Percentiles rank a stretch among this genome's conserved stretches.
Conservation (phyloP, 2,888 invertebrate genomes). For the Onthophagus sagittarius region DNA sequence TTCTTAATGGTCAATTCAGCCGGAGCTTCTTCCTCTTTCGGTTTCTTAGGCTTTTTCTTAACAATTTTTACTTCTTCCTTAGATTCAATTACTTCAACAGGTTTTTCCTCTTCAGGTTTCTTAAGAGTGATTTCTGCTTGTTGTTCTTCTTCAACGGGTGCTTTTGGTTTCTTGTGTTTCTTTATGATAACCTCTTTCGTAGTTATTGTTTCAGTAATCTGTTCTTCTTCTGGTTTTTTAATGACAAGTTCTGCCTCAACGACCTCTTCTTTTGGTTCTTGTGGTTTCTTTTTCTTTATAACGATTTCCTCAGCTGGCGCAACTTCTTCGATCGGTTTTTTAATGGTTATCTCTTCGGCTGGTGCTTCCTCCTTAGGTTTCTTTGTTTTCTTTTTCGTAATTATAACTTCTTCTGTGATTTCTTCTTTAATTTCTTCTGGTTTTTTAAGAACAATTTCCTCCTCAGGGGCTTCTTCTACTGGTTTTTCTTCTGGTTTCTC, state of each 20-base stretch:
- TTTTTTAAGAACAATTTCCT: conserved; percentile 20
- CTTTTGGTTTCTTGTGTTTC: conserved; percentile 37
- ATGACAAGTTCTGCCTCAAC: conserved; percentile 19
- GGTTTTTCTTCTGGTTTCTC: conserved; percentile 43
- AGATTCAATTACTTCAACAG: conserved; percentile 49
- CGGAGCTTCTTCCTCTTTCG: conserved; percentile 35
- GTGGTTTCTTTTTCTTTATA: conserved; percentile 33
- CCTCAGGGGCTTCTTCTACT: conserved; percentile 18
- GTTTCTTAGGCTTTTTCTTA: conserved; percentile 38
- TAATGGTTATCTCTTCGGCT: conserved; percentile 44
- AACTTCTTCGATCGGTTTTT: conserved; percentile 32
- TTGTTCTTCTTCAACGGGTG: conserved; percentile 29
- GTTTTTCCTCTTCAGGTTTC: conserved; percentile 38
- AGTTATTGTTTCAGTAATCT: conserved; percentile 28
- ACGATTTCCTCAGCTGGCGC: not conserved
- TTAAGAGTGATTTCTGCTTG: conserved; percentile 29
- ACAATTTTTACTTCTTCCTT: conserved; percentile 46
- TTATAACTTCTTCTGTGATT: conserved; percentile 22
- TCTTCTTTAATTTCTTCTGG: conserved; percentile 24
- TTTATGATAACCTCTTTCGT: conserved; percentile 33
- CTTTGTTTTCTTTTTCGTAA: conserved; percentile 29
- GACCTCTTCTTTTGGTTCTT: conserved; percentile 37
- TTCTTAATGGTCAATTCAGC: conserved; percentile 47
- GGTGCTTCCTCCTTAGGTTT: conserved; percentile 34
- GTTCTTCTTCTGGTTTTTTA: conserved; percentile 21